Base-by-base conservation (phyloP, 2,888 invertebrate species). In the Harmothoe impar region DNA sequence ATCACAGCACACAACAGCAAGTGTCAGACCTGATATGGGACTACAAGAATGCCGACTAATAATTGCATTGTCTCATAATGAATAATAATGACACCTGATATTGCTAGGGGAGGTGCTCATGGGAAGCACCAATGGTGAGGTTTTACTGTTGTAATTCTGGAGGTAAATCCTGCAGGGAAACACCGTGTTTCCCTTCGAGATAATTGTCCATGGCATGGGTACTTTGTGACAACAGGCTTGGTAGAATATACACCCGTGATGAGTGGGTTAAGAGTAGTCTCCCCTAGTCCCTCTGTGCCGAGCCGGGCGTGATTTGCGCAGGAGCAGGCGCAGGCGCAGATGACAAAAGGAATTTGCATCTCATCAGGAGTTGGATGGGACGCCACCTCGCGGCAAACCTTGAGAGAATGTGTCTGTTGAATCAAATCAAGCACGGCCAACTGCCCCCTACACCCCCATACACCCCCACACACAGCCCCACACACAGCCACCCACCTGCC, bases 261-360 rank as follows among this genome's bases (percentile, higher is more conserved):
- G 62, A 62, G 62, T 62, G 81, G 81, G 81, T 81, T 81, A 81
- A 43, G 17, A 43, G 23, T 0, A n/a, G n/a, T n/a, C 23, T 35
- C 23, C 43, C 81, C 35, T 7, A 43, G 43, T 43, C 33, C 43
- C 43, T 20, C 20, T 23, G 81, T n/a, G 35, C 43, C 81, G n/a
- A 43, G 43, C 43, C 20, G 81, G 81, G 17, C 43, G 43, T 81
- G 81, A 81, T 81, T 81, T 25, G 81, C 35, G 43, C 43, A 43
- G 20, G 81, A 33, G 35, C 20, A 33, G 81, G n/a, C n/a, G 77
- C 77, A 25, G 20, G 81, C 81, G 35, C 20, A 33, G 81, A n/a
- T n/a, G 81, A 81, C 81, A 81, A 81, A 81, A n/a, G 43, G 81
- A 81, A 81, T 81, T 81, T 81, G 81, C 81, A 81, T 81, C 81